phyloP scores from a whole-genome alignment of 1,140 invertebrate genomes.

The Pogonus chalceus region DNA sequence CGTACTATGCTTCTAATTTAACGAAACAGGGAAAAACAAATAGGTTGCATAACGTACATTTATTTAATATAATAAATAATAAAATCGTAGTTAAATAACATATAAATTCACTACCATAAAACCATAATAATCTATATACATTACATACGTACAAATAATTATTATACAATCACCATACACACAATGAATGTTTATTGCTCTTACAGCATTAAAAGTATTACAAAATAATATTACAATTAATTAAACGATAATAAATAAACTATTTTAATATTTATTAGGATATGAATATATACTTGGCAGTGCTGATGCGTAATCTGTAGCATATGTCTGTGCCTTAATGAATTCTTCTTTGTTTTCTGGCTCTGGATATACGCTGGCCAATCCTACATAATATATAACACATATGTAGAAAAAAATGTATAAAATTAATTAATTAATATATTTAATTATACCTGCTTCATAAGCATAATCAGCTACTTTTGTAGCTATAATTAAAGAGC shows the following conservation, averaged over 20 bases:
- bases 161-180: too few species aligned
- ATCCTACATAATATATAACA: conserved; percentile 42
- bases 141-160: too few species aligned
- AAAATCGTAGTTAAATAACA: too few species aligned
- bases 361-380: conserved; percentile 67
- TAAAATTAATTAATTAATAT: conserved; percentile 5
- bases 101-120: too few species aligned
- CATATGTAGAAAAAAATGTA: neutral
- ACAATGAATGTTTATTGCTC: neutral
- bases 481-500: conserved; percentile 80
- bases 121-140: too few species aligned
- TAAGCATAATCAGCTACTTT: conserved; percentile 85
- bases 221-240: neutral
- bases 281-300: conserved; percentile 56
- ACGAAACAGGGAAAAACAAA: too few species aligned
- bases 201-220: neutral
- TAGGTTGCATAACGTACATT: too few species aligned
- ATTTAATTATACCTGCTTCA: conserved; percentile 48
- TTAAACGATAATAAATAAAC: neutral
- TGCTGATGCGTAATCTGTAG: conserved; percentile 56
- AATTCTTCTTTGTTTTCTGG: conserved; percentile 64
- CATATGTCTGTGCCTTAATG: conserved; percentile 72
- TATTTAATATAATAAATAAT: too few species aligned
- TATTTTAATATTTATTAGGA: conserved; percentile 39
- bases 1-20: too few species aligned